Conservation (phyloP, 2,113 vertebrate genomes). For the Falco punctatus region DNA sequence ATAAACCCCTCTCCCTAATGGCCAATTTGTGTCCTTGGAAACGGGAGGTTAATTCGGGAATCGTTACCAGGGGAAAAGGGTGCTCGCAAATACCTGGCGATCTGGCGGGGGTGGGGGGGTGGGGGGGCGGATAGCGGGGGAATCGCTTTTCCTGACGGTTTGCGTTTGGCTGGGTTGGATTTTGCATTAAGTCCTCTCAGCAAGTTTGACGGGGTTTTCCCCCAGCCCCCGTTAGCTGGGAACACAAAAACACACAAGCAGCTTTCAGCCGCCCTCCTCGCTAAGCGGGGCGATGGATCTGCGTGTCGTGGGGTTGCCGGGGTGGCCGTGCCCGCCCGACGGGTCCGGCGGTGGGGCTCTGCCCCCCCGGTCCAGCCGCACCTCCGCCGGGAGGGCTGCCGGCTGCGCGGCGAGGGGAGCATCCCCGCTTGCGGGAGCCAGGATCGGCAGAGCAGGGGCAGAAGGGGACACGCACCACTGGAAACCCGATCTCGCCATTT, state of each 20-base stretch:
- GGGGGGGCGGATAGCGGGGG: background rate
- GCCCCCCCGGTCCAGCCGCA: background rate
- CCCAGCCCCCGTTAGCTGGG: background rate
- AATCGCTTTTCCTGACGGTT: background rate
- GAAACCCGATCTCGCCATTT: background rate
- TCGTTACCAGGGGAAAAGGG: slow-evolving; percentile 29
- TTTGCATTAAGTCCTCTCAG: background rate
- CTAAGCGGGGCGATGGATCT: background rate
- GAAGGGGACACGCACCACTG: background rate
- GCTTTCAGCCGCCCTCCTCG: background rate
- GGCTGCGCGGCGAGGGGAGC: background rate
- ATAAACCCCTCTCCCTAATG: background rate
- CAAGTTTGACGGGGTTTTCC: background rate
- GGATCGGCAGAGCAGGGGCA: background rate
- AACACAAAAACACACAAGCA: background rate
- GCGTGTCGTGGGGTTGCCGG: background rate
- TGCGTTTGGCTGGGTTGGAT: background rate
- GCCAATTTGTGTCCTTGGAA: background rate
- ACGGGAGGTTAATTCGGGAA: background rate
- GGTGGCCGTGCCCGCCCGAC: background rate
- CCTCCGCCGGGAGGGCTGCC: background rate
- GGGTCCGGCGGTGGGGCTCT: background rate
- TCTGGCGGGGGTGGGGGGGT: background rate
- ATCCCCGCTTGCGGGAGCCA: background rate
- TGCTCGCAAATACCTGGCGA: background rate